Conservation (phyloP, 1,140 invertebrate species). For the Carposina sasakii region DNA sequence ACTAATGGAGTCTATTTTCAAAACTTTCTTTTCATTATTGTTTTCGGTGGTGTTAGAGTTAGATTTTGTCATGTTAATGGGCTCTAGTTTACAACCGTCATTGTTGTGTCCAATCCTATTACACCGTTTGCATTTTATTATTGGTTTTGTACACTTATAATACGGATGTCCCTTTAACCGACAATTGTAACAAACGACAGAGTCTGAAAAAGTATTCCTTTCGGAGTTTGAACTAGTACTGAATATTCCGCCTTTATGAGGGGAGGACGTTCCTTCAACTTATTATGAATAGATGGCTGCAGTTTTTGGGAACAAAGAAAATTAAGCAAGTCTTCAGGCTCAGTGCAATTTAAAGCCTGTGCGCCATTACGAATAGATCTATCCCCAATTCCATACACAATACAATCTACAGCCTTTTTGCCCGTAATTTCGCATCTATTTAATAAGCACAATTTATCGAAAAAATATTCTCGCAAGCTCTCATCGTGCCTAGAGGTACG, state of each 20-base stretch:
- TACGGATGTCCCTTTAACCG: conserved; percentile 5
- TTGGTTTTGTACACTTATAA: conserved; percentile 1
- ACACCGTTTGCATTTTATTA: conserved; percentile 6
- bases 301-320: neutral
- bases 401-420: conserved; percentile 1
- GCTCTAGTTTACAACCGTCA: neutral
- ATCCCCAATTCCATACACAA: neutral
- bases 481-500: neutral
- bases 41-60: neutral
- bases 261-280: neutral
- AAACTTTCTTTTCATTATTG: neutral
- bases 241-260: neutral
- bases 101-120: conserved; percentile 7
- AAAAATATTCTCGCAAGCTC: neutral
- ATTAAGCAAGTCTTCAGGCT: conserved; percentile 9
- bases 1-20: neutral
- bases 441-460: neutral
- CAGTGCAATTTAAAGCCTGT: conserved; percentile 9
- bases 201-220: too few relatives aligned
- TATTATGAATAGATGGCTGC: neutral
- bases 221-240: neutral
- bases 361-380: conserved; percentile 8
- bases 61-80: neutral
- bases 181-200: conserved; percentile 8
- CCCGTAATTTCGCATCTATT: neutral